Evolutionary conservation across 2,113 vertebrate species (phyloP).

Genomic region (Girardinichthys multiradiatus): DNA sequence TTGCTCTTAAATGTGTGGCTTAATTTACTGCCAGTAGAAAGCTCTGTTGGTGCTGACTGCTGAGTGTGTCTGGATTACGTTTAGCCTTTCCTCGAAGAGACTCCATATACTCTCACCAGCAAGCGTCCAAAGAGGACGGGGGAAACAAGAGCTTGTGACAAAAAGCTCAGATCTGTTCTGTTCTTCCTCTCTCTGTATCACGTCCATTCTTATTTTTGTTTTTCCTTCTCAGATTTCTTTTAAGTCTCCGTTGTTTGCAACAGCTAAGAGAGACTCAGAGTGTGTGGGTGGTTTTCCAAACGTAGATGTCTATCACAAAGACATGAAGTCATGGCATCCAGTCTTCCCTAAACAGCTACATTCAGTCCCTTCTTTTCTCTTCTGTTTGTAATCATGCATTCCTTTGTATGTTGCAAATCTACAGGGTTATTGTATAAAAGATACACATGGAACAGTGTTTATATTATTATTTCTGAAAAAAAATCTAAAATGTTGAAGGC

Average conservation of each 20-base stretch:
- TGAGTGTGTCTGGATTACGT: slow-evolving; percentile 49
- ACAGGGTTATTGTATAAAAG: neutral
- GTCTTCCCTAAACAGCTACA: slow-evolving; percentile 59
- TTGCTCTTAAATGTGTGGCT: slow-evolving; percentile 49
- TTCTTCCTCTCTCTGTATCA: slow-evolving; percentile 7
- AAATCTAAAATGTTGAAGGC: neutral
- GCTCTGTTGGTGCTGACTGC: slow-evolving; percentile 48
- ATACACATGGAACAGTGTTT: neutral
- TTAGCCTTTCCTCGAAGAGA: slow-evolving; percentile 50
- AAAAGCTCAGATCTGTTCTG: slow-evolving; percentile 44
- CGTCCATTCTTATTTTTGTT: neutral
- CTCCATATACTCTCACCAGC: slow-evolving; percentile 38
- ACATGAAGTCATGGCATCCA: slow-evolving; percentile 59
- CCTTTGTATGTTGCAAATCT: neutral
- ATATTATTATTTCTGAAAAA: neutral
- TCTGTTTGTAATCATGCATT: slow-evolving; percentile 33
- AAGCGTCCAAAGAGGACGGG: too few species aligned
- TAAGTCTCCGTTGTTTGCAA: slow-evolving; percentile 32
- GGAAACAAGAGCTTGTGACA: slow-evolving; percentile 64
- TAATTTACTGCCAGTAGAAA: slow-evolving; percentile 52
- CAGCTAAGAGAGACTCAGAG: slow-evolving; percentile 49
- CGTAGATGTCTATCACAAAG: slow-evolving; percentile 66
- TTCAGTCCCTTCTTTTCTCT: slow-evolving; percentile 63
- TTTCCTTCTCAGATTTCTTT: slow-evolving; percentile 13
- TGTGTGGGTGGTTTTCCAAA: slow-evolving; percentile 69